A percentile compares a stretch with the other conserved stretches of the same genome.
Evolutionary conservation across 2,888 invertebrate species (phyloP).

Genomic region (Drosophila falleni): DNA sequence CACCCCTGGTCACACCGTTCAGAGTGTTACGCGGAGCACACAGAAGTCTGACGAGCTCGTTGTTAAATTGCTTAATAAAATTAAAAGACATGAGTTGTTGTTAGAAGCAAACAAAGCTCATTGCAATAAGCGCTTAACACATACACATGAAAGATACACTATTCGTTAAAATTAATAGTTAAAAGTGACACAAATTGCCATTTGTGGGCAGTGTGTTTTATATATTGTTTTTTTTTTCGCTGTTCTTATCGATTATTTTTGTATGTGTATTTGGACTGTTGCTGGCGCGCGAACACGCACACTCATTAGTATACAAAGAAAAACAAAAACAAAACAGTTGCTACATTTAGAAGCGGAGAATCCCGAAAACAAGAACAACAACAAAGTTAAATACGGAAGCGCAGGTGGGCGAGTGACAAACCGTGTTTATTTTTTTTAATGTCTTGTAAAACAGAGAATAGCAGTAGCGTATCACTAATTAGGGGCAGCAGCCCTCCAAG

Average conservation of each 20-base stretch:
- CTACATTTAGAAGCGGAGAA: conserved; percentile 22
- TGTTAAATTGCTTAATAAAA: conserved; percentile 15
- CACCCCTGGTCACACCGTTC: no score
- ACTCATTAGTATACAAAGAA: conserved; percentile 7
- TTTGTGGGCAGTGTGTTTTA: background rate
- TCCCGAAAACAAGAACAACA: conserved; percentile 17
- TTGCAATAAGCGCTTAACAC: background rate
- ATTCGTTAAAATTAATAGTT: conserved; percentile 8
- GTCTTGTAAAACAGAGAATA: conserved; percentile 39
- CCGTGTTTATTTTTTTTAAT: conserved; percentile 15
- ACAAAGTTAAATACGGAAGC: conserved; percentile 38
- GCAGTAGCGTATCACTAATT: conserved; percentile 21
- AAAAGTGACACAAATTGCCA: background rate
- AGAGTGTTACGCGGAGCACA: conserved; percentile 48
- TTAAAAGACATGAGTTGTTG: conserved; percentile 43
- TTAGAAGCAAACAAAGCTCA: conserved; percentile 5
- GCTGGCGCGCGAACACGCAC: conserved; percentile 68
- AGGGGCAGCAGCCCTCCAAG: conserved; percentile 15
- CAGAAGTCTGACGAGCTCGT: conserved; percentile 9
- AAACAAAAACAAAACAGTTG: conserved; percentile 12
- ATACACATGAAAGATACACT: conserved; percentile 1
- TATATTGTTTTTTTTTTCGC: conserved; percentile 4
- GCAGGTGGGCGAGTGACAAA: conserved; percentile 5
- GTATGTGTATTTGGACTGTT: conserved; percentile 29
- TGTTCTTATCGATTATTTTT: conserved; percentile 56